Base-by-base conservation (phyloP, 2,888 invertebrate species). In the Clunio marinus region DNA sequence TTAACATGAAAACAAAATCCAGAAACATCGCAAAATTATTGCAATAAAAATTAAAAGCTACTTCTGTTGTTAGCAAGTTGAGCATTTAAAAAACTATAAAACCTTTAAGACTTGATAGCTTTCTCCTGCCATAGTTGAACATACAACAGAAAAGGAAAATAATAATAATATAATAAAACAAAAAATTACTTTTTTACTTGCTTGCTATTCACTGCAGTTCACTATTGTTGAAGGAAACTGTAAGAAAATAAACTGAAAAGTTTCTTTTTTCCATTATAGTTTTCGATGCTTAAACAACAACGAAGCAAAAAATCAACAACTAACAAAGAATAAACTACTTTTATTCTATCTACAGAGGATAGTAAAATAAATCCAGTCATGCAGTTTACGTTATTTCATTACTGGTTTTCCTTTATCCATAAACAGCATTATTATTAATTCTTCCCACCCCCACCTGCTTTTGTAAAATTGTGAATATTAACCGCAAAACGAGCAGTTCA, bases 231-330 rank as follows among this genome's bases (percentile, higher is more conserved):
- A n/a, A 51, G 20, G 20, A 22, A 17, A 22, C 20, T 17, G 51
- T 15, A 41, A 32, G 62, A 62, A 62, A 8, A 20, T 25, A 41
- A 62, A 62, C 22, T 41, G 37, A 3, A 63, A 63, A 63, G 20
- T 51, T n/a, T n/a, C n/a, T 13, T 57, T 63, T 63, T 63, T 63
- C 63, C 63, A 63, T 63, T 63, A 63, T 63, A 28, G n/a, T 63
- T 63, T 63, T 63, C 63, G 46, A 63, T 46, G 63, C 13, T 63
- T 63, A 63, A 63, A 63, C 63, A 63, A 63, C 46, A 63, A 60
- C 60, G 13, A 24, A 1, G 17, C n/a, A 25, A 15, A 35, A 24
- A 60, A 59, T 15, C 20, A 59, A 32, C 28, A 59, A 59, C 4
- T 15, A 1, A 58, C 27, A 27, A 58, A 62, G 60, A 60, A 60